phyloP scores from a whole-genome alignment of 2,113 vertebrate species.

The Rhinopithecus roxellana region DNA sequence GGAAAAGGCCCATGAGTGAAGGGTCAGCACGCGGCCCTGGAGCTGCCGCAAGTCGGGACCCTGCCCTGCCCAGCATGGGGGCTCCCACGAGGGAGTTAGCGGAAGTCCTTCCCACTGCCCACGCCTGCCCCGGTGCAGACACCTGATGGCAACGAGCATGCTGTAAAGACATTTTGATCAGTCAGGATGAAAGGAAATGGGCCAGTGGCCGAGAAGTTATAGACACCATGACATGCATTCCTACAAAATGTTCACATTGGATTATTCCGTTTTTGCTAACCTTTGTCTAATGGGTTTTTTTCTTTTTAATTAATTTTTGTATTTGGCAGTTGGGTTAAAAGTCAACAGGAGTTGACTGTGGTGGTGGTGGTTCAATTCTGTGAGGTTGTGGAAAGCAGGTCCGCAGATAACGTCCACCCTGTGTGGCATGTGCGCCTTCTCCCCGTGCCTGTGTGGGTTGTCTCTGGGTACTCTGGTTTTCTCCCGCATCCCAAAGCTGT shows the following conservation, averaged over 20 bases:
- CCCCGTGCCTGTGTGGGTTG: background rate
- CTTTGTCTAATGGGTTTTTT: background rate
- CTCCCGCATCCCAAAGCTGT: background rate
- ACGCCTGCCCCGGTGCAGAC: fast-evolving
- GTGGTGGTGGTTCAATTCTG: background rate
- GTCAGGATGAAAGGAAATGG: background rate
- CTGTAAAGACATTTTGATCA: fast-evolving
- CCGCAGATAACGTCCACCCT: background rate
- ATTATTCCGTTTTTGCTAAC: background rate
- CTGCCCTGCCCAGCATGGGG: background rate
- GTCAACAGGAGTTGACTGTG: background rate
- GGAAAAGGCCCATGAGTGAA: background rate
- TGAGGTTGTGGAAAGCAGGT: background rate
- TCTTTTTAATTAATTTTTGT: background rate
- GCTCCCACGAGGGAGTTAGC: fast-evolving
- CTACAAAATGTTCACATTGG: background rate
- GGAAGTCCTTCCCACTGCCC: too few relatives aligned
- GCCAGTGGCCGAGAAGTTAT: background rate
- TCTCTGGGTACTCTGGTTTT: background rate
- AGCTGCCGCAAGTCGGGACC: background rate
- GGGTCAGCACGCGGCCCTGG: fast-evolving
- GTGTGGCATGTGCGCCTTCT: background rate
- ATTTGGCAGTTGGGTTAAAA: background rate
- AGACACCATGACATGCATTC: fast-evolving
- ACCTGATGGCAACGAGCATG: background rate